Percentiles rank a stretch among this genome's conserved stretches.
These are phyloP conservation scores for Neoascia interrupta DNA, from an alignment of 2,888 invertebrate genomes.

Conservation along the genomic window DNA sequence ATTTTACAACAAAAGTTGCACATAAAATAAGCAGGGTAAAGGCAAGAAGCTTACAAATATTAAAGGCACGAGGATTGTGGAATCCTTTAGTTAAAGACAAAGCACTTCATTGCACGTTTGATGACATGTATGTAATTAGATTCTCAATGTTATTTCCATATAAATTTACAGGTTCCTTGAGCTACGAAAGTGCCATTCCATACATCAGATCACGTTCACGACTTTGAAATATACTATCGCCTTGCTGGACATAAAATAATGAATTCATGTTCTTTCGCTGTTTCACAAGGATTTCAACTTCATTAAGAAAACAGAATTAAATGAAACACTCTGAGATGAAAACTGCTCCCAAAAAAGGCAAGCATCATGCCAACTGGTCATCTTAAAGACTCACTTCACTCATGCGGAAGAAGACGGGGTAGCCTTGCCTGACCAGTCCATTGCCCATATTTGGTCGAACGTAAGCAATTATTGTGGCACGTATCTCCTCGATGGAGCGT, in stretches of 20 bases:
- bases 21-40: no score
- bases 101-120: no score
- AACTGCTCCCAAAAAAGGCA: slow-evolving; percentile 46
- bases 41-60: no score
- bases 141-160: no score
- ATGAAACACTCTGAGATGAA: slow-evolving; percentile 19
- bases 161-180: no score
- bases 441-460: slow-evolving; percentile 39
- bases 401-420: slow-evolving; percentile 46
- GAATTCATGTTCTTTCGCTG: slow-evolving; percentile 55
- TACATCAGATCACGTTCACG: no score
- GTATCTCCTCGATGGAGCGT: slow-evolving; percentile 8
- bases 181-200: no score
- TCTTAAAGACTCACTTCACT: slow-evolving; percentile 14
- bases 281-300: slow-evolving; percentile 57
- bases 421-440: slow-evolving; percentile 22
- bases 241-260: slow-evolving; percentile 6
- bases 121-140: no score
- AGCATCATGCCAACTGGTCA: slow-evolving; percentile 26
- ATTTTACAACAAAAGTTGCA: no score
- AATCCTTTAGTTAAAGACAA: no score
- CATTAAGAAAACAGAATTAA: slow-evolving; percentile 2
- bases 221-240: no score
- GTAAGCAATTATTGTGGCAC: slow-evolving; percentile 39
- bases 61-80: no score